Evolutionary conservation across 2,797 vertebrate species (phyloP).

Genomic region (Liasis olivaceus): DNA sequence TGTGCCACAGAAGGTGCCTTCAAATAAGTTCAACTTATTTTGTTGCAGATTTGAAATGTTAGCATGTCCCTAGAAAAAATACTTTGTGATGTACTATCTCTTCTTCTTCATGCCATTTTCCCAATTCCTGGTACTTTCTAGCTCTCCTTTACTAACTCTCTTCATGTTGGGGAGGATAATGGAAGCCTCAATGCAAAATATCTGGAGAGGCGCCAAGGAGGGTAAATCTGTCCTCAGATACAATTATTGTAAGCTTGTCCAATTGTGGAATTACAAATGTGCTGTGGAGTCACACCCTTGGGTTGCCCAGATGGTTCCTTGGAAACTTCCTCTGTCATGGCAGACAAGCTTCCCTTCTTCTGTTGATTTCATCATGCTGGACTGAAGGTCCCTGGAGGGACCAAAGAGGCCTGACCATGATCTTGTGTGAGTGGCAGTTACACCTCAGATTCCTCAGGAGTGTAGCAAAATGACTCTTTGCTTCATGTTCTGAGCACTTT

Average conservation of each 20-base stretch:
- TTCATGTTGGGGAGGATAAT: background rate
- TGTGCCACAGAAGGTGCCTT: background rate
- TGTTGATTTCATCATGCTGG: background rate
- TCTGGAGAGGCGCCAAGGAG: background rate
- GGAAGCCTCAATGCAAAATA: background rate
- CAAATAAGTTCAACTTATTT: background rate
- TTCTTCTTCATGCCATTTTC: background rate
- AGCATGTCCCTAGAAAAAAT: background rate
- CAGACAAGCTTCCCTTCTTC: background rate
- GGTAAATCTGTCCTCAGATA: background rate
- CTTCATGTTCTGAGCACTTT: background rate
- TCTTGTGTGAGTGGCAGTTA: background rate
- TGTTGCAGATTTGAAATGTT: background rate
- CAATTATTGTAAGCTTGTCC: background rate
- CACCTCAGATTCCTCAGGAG: background rate
- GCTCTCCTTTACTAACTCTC: background rate
- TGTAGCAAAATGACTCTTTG: background rate
- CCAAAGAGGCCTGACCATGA: background rate
- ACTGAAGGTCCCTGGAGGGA: too few relatives aligned
- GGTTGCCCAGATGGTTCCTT: background rate
- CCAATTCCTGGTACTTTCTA: background rate
- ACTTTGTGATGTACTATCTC: background rate
- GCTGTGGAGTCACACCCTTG: background rate
- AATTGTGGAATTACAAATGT: background rate
- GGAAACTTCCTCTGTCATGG: background rate